Evolutionary conservation across 92 coral and sea anemone species (phyloP).

Genomic region (Siderastrea siderea): DNA sequence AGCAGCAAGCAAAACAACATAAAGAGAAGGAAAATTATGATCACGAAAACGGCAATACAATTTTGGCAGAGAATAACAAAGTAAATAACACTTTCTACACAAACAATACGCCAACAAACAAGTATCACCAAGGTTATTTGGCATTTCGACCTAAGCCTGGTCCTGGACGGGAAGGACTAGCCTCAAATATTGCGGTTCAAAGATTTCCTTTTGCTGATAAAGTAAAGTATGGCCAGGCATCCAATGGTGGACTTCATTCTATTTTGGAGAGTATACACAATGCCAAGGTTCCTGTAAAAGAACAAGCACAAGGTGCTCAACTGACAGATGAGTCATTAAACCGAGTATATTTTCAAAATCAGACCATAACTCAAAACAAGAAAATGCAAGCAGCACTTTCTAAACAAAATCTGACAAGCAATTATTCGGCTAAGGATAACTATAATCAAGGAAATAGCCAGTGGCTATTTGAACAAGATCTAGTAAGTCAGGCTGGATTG

Average conservation of each 20-base stretch:
- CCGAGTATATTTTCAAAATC: not conserved
- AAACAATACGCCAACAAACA: not conserved
- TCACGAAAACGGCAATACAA: too few relatives aligned
- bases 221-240: not conserved
- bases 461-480: not conserved
- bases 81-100: not conserved
- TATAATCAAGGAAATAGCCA: not conserved
- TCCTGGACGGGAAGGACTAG: not conserved
- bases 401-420: not conserved
- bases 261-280: constrained; percentile 3
- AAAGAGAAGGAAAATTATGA: not conserved
- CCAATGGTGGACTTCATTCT: not conserved
- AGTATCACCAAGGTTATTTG: not conserved
- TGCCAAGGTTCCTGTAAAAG: not conserved
- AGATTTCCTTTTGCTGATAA: not conserved
- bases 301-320: not conserved
- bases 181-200: not conserved
- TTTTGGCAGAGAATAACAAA: not conserved
- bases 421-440: not conserved
- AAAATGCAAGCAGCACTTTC: too few relatives aligned
- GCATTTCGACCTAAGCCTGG: not conserved
- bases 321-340: not conserved
- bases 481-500: not conserved
- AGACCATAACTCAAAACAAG: not conserved
- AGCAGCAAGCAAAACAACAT: not conserved